Base-by-base conservation (phyloP, 2,888 invertebrate species). In the Drosophila monieri region DNA sequence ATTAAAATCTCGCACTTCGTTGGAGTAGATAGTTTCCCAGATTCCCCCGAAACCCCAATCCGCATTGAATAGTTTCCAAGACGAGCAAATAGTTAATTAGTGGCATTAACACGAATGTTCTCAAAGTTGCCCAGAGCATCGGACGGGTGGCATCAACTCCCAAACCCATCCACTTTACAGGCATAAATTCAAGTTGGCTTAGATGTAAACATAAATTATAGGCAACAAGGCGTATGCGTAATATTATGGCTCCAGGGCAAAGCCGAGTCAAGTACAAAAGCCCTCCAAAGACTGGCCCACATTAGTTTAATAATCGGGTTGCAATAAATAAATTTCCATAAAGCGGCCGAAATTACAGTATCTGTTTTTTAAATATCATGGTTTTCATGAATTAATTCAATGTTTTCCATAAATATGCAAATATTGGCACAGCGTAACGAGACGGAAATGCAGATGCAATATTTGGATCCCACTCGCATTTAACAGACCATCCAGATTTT, bases 391-490 rank as follows among this genome's bases (percentile, higher is more conserved):
- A 35, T 37, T 43, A 21, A 48, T 54, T 51, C 47, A 12, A 18
- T 30, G 27, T 51, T 61, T 39, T 15, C 10, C 14, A 41, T 18
- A 41, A 41, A 41, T 41, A 37, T 64, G 39, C 25, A 21, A 37
- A 51, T 61, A 39, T 46, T 72, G 30, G 37, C 35, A n/a, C 43
- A 52, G 35, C 37, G 54, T 46, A 44, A 65, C 35, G 57, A 55
- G 51, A n/a, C 51, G 59, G 69, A 77, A 77, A 55, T 57, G 23
- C 43, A 14, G 46, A 39, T 59, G 71, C 59, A 59, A 14, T 66
- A 43, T 68, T 52, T 23, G 37, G 15, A 18, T 9, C 9, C 18
- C 41, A 10, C 12, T 18, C 21, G 3, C 43, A 43, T 43, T 43
- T 5, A 12, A 10, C 43, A 12, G 43, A 43, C 43, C 37, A 35